Percentiles rank a stretch among this genome's conserved stretches.
Conservation (phyloP, 2,888 invertebrate species). For the Pollenia amentaria region DNA sequence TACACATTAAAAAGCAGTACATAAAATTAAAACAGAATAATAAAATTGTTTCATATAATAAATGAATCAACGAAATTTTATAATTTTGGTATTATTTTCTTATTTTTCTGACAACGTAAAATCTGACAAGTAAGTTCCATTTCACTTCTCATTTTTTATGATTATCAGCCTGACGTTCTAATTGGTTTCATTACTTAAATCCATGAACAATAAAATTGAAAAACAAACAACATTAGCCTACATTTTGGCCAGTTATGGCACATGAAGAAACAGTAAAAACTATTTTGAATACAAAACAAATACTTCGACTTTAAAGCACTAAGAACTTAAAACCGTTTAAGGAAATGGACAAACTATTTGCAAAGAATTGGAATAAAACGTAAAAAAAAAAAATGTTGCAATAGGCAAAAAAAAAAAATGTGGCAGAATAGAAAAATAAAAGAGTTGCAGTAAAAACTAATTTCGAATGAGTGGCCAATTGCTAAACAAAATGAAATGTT, state of each 20-base stretch:
- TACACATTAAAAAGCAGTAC: too few species aligned
- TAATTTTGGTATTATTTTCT: too few species aligned
- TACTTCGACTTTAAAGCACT: constrained; percentile 24
- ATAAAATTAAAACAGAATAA: too few species aligned
- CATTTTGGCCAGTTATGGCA: constrained; percentile 65
- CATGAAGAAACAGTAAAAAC: constrained; percentile 25
- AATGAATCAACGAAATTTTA: too few species aligned
- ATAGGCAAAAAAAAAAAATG: not conserved
- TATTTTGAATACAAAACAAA: constrained; percentile 40
- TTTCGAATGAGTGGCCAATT: constrained; percentile 54
- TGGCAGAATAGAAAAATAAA: not conserved
- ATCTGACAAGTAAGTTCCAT: not conserved
- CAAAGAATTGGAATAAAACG: constrained; percentile 29
- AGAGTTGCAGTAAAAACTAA: constrained; percentile 49
- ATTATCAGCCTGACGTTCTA: constrained; percentile 36
- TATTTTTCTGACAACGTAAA: too few species aligned
- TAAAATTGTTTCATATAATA: too few species aligned
- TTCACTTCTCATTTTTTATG: not conserved
- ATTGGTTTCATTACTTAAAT: constrained; percentile 4
- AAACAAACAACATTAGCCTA: constrained; percentile 65
- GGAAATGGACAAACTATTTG: constrained; percentile 55
- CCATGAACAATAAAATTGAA: not conserved
- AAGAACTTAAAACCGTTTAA: constrained; percentile 56
- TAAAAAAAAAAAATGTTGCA: constrained; percentile 2
- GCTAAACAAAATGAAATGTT: constrained; percentile 30